Percentiles rank a stretch among this genome's conserved stretches.
Evolutionary conservation across 2,888 invertebrate species (phyloP).

Genomic region (Heteromyza rotundicornis): DNA sequence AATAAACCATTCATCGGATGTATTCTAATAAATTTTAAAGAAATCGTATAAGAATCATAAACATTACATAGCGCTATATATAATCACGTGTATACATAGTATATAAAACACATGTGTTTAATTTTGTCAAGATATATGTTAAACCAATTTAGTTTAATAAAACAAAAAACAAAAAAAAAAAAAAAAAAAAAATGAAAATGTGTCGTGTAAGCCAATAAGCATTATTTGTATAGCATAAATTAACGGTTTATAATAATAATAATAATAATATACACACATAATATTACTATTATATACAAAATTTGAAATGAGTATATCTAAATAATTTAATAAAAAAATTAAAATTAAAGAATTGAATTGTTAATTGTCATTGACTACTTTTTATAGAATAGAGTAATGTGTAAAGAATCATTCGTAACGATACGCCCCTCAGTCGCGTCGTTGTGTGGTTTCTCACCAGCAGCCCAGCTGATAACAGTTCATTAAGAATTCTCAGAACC

Average conservation of each 20-base stretch:
- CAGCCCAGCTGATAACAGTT: too few species aligned
- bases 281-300: conserved; percentile 24
- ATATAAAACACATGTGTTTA: background rate
- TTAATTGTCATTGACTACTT: too few species aligned
- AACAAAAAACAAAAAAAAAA: conserved; percentile 4
- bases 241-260: conserved; percentile 15
- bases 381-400: too few species aligned
- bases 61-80: background rate
- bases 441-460: too few species aligned
- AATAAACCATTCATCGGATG: too few species aligned
- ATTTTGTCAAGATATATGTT: background rate
- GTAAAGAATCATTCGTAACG: too few species aligned
- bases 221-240: conserved; percentile 35
- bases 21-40: too few species aligned
- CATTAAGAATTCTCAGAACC: too few species aligned
- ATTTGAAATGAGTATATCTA: conserved; percentile 22
- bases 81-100: background rate
- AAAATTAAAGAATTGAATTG: conserved; percentile 8
- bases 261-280: conserved; percentile 8
- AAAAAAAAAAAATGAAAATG: background rate
- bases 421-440: too few species aligned
- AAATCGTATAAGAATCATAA: too few species aligned
- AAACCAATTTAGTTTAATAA: conserved; percentile 6
- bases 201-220: background rate
- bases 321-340: conserved; percentile 18